Evolutionary conservation across 2,888 invertebrate genomes (phyloP), one percentile per base, ranked within the genome.

Genomic region (Drosophila prolongata): DNA sequence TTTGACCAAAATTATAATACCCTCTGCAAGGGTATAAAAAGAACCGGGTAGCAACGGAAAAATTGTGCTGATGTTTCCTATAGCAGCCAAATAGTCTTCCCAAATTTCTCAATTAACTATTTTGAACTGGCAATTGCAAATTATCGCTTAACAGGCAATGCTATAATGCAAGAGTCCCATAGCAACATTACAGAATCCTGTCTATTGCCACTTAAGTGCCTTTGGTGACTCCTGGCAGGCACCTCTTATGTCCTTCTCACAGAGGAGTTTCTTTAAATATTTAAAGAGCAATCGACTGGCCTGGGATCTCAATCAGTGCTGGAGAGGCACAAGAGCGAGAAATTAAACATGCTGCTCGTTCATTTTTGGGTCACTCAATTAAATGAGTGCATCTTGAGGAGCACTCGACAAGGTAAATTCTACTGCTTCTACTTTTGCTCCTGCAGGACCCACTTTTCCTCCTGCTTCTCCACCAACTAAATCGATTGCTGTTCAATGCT

Each of bases 341-440:
- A 78, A 72, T 78, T 72, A 75, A 70, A 62, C 56, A 74, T 74
- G 69, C 72, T 75, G 46, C 75, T 69, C 70, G 68, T 78, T 78
- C 78, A 78, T 78, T 78, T 78, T 78, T 75, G 71, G 75, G 67
- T 75, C 78, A 75, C 61, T 78, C 68, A 87, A 80, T 79, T 74
- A 74, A 75, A 60, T 66, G 55, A 87, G 79, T 84, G 87, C 79
- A 75, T 47, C 70, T 84, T 68, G 47, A 61, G 59, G 49, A 24
- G 67, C 56, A 53, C 79, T 79, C 66, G 13, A 65, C 27, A 66
- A 74, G 75, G 77, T 73, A 71, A 75, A 54, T 73, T 53, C 62
- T 16, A 10, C 47, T 16, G 6, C 16, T 57, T 13, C 49, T 6
- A 14, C 34, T 13, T 0, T 57, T 10, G 6, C n/a, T 53, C 34